Evolutionary conservation across 1,140 invertebrate genomes (phyloP).

Genomic region (Artemia franciscana): DNA sequence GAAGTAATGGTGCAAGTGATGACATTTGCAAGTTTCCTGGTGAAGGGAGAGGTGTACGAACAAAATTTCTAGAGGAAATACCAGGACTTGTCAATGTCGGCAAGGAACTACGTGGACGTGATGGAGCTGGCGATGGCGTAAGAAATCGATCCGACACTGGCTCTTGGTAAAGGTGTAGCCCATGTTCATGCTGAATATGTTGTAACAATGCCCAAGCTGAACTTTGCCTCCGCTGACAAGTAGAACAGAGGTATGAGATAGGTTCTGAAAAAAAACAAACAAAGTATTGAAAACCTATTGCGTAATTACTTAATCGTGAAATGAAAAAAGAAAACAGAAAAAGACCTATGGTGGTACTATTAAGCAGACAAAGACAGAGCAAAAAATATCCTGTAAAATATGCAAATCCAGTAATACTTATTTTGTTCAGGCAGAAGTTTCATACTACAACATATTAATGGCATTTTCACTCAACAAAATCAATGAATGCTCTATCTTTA

Average conservation of each 20-base stretch:
- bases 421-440: too few species aligned
- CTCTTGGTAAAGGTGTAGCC: slow-evolving; percentile 57
- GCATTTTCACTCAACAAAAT: too few species aligned
- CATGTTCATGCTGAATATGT: slow-evolving; percentile 79
- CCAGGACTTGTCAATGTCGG: slow-evolving; percentile 10
- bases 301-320: too few species aligned
- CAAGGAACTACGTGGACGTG: slow-evolving; percentile 4
- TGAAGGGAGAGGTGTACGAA: background rate
- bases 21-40: background rate
- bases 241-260: slow-evolving; percentile 74
- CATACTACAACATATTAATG: too few species aligned
- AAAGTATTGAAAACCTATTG: slow-evolving; percentile 3
- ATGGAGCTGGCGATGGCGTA: slow-evolving; percentile 21
- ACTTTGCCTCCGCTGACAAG: slow-evolving; percentile 64
- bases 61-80: slow-evolving; percentile 5
- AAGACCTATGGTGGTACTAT: too few species aligned
- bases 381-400: too few species aligned
- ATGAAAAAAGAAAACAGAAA: too few species aligned
- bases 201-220: slow-evolving; percentile 85
- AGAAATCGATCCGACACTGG: background rate
- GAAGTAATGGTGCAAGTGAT: background rate
- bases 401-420: too few species aligned
- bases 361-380: too few species aligned
- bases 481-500: too few species aligned
- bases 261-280: slow-evolving; percentile 53